Evolutionary conservation across 2,888 invertebrate genomes (phyloP), one percentile per base, ranked within the genome.

Genomic region (Lasius platythorax): DNA sequence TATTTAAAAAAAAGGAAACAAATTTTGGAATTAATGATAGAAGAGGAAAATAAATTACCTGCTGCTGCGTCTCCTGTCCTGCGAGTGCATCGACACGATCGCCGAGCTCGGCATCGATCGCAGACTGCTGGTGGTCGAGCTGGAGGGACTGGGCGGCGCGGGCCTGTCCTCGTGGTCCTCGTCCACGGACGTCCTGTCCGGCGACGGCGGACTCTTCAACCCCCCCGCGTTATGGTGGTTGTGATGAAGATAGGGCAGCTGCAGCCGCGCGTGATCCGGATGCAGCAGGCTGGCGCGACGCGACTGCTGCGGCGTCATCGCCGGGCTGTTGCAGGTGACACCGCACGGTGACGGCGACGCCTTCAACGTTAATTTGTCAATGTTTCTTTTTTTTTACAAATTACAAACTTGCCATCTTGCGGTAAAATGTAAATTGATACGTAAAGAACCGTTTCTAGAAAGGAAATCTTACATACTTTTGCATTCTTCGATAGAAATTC

Each of bases 241-340:
- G 94, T 92, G 94, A 94, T 94, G 93, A 91, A 93, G 88, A 83
- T 94, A 93, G 72, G 93, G 95, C 33, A 96, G 95, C 85, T 97
- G 95, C n/a, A 97, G 95, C 15, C 97, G 95, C 33, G 97, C 97
- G 94, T 97, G 97, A 92, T 97, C 97, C 9, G 97, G 97, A 95
- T 97, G 97, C 82, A 97, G 95, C 3, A 97, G 95, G 89, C 96
- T 96, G 76, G 96, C 96, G 81, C 97, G 95, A 28, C 95, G 91
- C 0, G 94, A 95, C 79, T 93, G 93, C 83, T 93, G 94, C 12
- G 95, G 94, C 37, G 95, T 94, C 68, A 93, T 93, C n/a, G 93
- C 92, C 6, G 95, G 94, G 73, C 94, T 95, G 78, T 87, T 92
- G 85, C 91, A 91, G 18, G 91, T 90, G 2, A 86, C 92, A 3